Conservation (phyloP, 1,140 invertebrate species). For the Procambarus virginalis region DNA sequence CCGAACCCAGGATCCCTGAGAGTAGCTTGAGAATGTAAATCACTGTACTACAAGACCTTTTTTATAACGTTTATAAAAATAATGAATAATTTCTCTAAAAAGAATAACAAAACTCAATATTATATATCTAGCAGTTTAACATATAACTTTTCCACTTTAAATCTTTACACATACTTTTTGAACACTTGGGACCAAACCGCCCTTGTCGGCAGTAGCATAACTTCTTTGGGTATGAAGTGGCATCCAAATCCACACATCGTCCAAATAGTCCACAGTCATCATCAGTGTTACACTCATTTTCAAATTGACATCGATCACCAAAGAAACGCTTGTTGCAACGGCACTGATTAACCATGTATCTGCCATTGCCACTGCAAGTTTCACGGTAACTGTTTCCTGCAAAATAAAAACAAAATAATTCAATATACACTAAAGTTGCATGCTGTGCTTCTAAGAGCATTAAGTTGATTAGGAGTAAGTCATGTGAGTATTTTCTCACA, state of each 20-base stretch:
- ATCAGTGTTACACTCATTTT: conserved; percentile 82
- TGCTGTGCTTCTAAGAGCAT: no score
- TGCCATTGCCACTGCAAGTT: conserved; percentile 87
- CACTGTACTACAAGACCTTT: no score
- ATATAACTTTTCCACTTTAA: background rate
- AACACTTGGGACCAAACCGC: conserved; percentile 80
- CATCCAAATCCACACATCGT: conserved; percentile 85
- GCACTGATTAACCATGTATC: conserved; percentile 82
- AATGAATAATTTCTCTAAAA: no score
- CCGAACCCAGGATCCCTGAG: no score
- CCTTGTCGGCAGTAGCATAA: conserved; percentile 93
- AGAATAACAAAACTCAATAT: no score
- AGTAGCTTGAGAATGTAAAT: no score
- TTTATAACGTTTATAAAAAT: no score
- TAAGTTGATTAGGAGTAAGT: no score
- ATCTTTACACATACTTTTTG: conserved; percentile 57
- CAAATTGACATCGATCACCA: conserved; percentile 75
- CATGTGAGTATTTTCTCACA: no score
- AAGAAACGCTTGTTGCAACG: conserved; percentile 88
- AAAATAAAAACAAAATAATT: background rate
- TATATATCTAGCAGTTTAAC: no score
- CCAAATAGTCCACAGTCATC: conserved; percentile 89
- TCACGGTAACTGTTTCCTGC: conserved; percentile 80
- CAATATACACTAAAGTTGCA: no score
- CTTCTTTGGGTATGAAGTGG: conserved; percentile 85